phyloP scores from a whole-genome alignment of 1,140 invertebrate species.

The Macrotrachela quadricornifera region DNA sequence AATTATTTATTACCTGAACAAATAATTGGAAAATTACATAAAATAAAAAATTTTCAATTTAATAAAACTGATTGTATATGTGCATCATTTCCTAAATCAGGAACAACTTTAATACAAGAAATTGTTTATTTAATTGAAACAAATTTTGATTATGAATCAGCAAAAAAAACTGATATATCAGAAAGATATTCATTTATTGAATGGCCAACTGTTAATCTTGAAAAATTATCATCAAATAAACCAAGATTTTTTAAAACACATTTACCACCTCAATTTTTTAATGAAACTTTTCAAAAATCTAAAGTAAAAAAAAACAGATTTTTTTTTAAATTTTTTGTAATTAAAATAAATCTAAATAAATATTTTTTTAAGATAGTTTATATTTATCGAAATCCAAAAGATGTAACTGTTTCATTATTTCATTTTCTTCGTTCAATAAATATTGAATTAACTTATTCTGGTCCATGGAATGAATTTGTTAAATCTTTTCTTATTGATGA shows the following conservation, averaged over 20 bases:
- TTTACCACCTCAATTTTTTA: conserved; percentile 28
- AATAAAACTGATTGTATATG: too few species aligned
- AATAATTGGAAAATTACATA: too few species aligned
- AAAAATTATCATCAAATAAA: conserved; percentile 16
- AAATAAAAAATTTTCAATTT: too few species aligned
- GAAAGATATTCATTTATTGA: conserved; percentile 34
- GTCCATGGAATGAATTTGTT: not conserved
- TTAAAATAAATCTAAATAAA: not conserved
- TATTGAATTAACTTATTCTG: not conserved
- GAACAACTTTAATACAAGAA: conserved; percentile 35
- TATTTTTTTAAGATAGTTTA: conserved; percentile 63
- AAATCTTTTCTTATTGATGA: not conserved
- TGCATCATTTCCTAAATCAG: too few species aligned
- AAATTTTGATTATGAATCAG: conserved; percentile 21
- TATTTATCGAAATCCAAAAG: conserved; percentile 71
- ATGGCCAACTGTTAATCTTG: conserved; percentile 30
- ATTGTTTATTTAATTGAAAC: conserved; percentile 29
- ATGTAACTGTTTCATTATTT: conserved; percentile 71
- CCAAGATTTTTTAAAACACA: conserved; percentile 33
- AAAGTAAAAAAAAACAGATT: too few species aligned
- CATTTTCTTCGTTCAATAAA: conserved; percentile 41
- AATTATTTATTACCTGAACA: too few species aligned
- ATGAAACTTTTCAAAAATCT: conserved; percentile 21
- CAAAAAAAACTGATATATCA: conserved; percentile 19
- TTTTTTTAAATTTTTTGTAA: not conserved